Conservation (phyloP, 1,140 invertebrate species). For the Megalonaias nervosa region DNA sequence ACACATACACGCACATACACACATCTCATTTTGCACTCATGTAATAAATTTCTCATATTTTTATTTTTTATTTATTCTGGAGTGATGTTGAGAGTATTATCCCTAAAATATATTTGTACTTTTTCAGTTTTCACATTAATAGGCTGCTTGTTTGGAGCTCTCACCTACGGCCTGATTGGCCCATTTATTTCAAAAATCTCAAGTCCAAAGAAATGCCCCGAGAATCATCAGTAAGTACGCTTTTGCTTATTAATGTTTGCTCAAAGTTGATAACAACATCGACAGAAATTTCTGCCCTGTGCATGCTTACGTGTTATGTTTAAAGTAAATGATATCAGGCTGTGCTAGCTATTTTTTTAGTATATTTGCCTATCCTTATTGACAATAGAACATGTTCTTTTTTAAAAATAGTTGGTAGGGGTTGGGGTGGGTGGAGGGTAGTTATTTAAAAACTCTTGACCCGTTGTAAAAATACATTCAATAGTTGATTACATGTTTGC, state of each 20-base stretch:
- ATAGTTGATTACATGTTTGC: too few species aligned
- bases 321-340: not conserved
- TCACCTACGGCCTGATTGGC: constrained; percentile 55
- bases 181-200: constrained; percentile 34
- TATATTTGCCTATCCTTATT: not conserved
- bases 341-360: not conserved
- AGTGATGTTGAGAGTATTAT: not conserved
- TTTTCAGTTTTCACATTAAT: constrained; percentile 56
- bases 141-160: constrained; percentile 52
- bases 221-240: constrained; percentile 44
- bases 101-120: not conserved
- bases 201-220: constrained; percentile 40
- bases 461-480: not conserved
- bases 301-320: not conserved
- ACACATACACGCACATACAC: too few species aligned
- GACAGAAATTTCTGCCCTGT: not conserved
- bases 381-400: too few species aligned
- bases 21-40: not conserved
- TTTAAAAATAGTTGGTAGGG: too few species aligned
- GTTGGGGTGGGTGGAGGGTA: not conserved
- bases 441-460: not conserved
- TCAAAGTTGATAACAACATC: not conserved
- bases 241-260: not conserved
- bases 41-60: not conserved
- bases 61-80: not conserved